Base-by-base conservation (phyloP, 2,113 vertebrate species). In the Microcebus griseorufus region DNA sequence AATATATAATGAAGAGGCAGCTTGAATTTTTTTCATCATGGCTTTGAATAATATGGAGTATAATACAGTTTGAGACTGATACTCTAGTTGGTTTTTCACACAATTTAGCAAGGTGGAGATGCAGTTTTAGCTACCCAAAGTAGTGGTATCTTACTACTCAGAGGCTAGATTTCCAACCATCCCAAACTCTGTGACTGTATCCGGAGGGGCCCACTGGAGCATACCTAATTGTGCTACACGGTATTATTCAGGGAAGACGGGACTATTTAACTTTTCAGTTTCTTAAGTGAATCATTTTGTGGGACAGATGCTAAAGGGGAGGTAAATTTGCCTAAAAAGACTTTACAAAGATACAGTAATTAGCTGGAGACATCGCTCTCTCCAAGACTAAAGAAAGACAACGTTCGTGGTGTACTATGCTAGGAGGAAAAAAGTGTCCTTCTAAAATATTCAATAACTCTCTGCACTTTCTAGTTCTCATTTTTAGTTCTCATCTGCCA, bases 381-480 rank as follows among this genome's bases (percentile, higher is more conserved):
- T 51, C 64, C 53, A 83, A 55, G 62, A 96, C 22, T 93, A 65
- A 88, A 65, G 90, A 93, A 88, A 81, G 85, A 51, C 27, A 88
- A 89, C n/a, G 45, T 62, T 82, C n/a, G 39, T 87, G 14, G 14
- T 64, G 6, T 42, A 45, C 23, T 3, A 5, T 9, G 3, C 18
- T 20, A 10, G 20, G 20, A 6, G 17, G 18, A 22, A 5, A 51
- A 39, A 67, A 34, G 9, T 67, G 79, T 55, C 91, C 91, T 97
- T 96, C 93, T 34, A 81, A 96, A 96, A 92, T 82, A 84, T 60
- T 92, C n/a, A 70, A 62, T 48, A 53, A 34, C 34, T 76, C 93
- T 94, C 58, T 90, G 81, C 29, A 96, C 83, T 93, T 97, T 79
- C 90, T 94, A 83, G 72, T 39, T 91, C 93, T 96, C 76, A 81